Evolutionary conservation across 1,140 invertebrate genomes (phyloP), one percentile per base, ranked within the genome.

Genomic region (Leptinotarsa texana): DNA sequence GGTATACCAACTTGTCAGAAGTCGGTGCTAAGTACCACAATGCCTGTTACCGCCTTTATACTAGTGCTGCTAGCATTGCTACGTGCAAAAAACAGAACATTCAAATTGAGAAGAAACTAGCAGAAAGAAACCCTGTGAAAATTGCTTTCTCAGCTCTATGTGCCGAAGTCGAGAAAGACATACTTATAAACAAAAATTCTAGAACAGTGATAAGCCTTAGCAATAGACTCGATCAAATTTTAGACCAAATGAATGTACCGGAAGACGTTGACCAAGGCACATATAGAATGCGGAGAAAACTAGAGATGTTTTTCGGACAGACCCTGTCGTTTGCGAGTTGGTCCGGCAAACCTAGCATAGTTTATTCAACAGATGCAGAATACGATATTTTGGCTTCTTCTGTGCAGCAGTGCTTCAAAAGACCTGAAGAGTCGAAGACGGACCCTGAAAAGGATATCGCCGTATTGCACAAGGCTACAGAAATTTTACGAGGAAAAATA

Each of bases 201-300:
- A 57, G n/a, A n/a, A 57, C 51, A 15, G 51, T 57, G n/a, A 57
- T 57, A 15, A 17, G 15, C n/a, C n/a, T 57, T 18, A 57, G 51
- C 5, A 57, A 57, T 57, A 57, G 51, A 18, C 51, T 57, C 13
- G 51, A 57, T 57, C 51, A 57, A 57, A 57, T 57, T 57, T 18
- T 57, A n/a, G 51, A 57, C n/a, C 51, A 57, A 57, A 57, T 57
- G 51, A 57, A 57, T 57, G 51, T 57, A 57, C 51, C 51, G 5
- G 51, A 57, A 57, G 51, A 57, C n/a, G 8, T 57, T 57, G 51
- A 57, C 13, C 51, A 57, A 57, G 51, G 51, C 6, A 57, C 51
- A 57, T 57, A 57, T 57, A 57, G 51, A 18, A 57, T 57, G 51
- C 15, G 51, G 13, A 57, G n/a, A n/a, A 57, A 57, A n/a, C 51